phyloP scores from a whole-genome alignment of 2,797 vertebrate species.

The Antrozous pallidus region DNA sequence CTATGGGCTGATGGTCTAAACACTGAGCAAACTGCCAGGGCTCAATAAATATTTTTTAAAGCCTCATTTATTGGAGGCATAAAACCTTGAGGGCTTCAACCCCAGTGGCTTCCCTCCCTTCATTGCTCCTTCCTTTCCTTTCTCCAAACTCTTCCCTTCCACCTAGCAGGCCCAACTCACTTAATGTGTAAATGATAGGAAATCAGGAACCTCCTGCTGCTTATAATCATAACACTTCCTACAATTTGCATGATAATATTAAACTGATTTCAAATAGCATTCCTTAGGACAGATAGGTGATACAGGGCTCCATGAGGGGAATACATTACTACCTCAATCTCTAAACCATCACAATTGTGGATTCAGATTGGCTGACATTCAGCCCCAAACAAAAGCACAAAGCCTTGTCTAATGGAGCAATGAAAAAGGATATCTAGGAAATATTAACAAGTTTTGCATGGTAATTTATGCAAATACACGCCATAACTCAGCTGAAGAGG shows the following conservation, averaged over 20 bases:
- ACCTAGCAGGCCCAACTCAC: conserved; percentile 66
- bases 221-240: conserved; percentile 77
- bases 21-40: too few relatives aligned
- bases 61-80: neutral
- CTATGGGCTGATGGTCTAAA: too few relatives aligned
- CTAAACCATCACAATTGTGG: conserved; percentile 65
- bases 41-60: neutral
- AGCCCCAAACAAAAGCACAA: conserved; percentile 81
- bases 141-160: conserved; percentile 4
- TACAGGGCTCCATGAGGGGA: conserved; percentile 71
- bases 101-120: neutral
- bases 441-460: conserved; percentile 82
- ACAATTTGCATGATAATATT: conserved; percentile 81
- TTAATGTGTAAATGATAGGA: conserved; percentile 67
- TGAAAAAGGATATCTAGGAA: conserved; percentile 78
- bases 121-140: neutral
- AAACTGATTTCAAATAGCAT: conserved; percentile 78
- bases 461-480: conserved; percentile 86
- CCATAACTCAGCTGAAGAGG: conserved; percentile 81
- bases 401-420: conserved; percentile 80
- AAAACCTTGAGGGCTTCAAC: neutral
- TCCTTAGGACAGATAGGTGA: conserved; percentile 76
- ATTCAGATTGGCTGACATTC: conserved; percentile 79
- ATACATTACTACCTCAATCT: conserved; percentile 78
- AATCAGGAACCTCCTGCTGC: conserved; percentile 79